These are phyloP conservation scores for Amniataba percoides DNA, from an alignment of 2,797 vertebrate species.

Conservation along the genomic window DNA sequence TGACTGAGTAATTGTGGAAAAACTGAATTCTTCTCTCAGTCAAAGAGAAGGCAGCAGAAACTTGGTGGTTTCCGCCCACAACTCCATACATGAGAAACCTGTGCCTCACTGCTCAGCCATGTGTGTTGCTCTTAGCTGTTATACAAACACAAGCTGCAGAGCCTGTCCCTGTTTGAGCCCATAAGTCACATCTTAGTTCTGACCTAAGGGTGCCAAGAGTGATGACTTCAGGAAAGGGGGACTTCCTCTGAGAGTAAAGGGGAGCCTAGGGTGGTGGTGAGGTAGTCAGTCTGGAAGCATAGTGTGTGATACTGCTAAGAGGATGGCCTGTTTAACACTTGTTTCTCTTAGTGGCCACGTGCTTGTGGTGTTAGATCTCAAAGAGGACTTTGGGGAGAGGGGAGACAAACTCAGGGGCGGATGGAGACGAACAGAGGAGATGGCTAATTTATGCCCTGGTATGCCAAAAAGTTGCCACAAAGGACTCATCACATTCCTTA, in stretches of 20 bases:
- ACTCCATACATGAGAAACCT: constrained; percentile 28
- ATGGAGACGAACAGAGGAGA: constrained; percentile 24
- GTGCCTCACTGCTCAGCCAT: constrained; percentile 50
- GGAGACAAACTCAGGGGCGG: constrained; percentile 35
- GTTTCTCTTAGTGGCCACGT: constrained; percentile 50
- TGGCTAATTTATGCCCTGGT: constrained; percentile 58
- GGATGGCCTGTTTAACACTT: constrained; percentile 47
- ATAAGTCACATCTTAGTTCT: constrained; percentile 76
- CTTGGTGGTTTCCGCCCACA: constrained; percentile 45
- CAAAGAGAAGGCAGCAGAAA: constrained; percentile 67
- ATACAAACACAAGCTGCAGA: constrained; percentile 67
- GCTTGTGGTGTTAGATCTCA: constrained; percentile 46
- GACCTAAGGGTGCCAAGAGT: constrained; percentile 71
- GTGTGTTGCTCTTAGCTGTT: constrained; percentile 73
- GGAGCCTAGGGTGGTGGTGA: constrained; percentile 43
- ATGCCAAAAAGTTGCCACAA: constrained; percentile 36
- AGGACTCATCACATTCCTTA: constrained; percentile 45
- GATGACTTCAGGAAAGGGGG: constrained; percentile 81
- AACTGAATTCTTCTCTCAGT: constrained; percentile 57
- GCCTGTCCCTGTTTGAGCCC: constrained; percentile 52
- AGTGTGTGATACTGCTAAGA: constrained; percentile 68
- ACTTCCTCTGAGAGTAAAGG: constrained; percentile 75
- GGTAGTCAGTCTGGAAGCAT: constrained; percentile 56
- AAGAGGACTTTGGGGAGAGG: constrained; percentile 39
- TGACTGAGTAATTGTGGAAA: constrained; percentile 24